phyloP scores from a whole-genome alignment of 2,888 invertebrate genomes.

The Ennomos quercinarius region DNA sequence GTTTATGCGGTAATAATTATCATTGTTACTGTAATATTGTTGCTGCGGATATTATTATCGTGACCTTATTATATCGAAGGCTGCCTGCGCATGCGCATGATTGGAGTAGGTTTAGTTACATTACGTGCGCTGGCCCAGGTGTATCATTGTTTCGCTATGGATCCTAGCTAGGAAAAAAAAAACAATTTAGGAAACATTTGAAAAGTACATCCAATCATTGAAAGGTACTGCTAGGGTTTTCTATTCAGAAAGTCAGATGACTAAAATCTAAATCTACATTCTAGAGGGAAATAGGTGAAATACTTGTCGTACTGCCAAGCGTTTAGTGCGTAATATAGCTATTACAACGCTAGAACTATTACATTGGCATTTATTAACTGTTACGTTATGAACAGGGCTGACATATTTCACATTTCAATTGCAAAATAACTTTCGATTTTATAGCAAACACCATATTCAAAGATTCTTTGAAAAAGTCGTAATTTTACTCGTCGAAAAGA shows the following conservation, averaged over 20 bases:
- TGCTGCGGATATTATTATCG: slow-evolving; percentile 48
- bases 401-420: no score
- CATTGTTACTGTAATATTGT: slow-evolving; percentile 26
- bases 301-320: neutral
- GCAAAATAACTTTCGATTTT: no score
- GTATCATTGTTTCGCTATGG: slow-evolving; percentile 15
- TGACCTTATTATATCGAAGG: slow-evolving; percentile 53
- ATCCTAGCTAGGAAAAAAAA: slow-evolving; percentile 9
- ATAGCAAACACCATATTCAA: no score
- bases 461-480: no score
- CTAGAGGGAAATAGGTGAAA: neutral
- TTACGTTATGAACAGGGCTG: no score
- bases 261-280: no score
- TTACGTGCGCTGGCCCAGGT: slow-evolving; percentile 5
- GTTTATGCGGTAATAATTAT: slow-evolving; percentile 29
- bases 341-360: slow-evolving; percentile 35
- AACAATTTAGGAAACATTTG: neutral
- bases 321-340: slow-evolving; percentile 49
- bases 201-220: no score
- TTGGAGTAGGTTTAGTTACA: neutral
- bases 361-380: no score
- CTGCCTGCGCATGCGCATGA: slow-evolving; percentile 36
- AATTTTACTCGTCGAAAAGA: no score
- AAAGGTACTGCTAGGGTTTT: no score
- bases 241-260: no score